Evolutionary conservation across 2,113 vertebrate genomes (phyloP), one percentile per base, ranked within the genome.

Genomic region (Silurus meridionalis): DNA sequence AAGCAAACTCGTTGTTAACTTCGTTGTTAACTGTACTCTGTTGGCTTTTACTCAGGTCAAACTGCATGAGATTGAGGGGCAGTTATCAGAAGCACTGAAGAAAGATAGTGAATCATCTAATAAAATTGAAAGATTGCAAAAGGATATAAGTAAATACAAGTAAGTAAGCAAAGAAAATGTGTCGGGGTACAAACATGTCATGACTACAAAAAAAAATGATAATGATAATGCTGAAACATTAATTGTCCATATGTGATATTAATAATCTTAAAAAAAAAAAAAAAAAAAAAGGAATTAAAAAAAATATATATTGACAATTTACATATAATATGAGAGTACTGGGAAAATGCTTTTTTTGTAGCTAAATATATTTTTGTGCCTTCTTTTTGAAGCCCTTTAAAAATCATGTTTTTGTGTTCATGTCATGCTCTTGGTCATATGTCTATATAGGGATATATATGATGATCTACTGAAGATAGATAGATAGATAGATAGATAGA

Each of bases 91-190:
- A 85, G 91, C 94, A 93, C 85, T 72, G 53, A 92, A 93, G 91
- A 96, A 96, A 91, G 94, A 96, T 83, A 86, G 93, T 67, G 91
- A 94, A 86, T 92, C 87, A 84, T 92, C 90, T 55, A 85, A 92
- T 71, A 91, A 96, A 83, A 91, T 95, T 89, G 80, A 93, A 84
- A 93, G 88, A 82, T 95, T 95, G 93, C 95, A 89, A 88, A 91
- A 89, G 89, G 95, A 88, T 89, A 93, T 93, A 85, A 53, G 93
- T 86, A 92, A 90, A 85, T 92, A 96, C 80, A 87, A 91, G 97
- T 98, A 87, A 91, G 97, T 97, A 93, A 91, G 95, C 5, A 1
- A 52, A 50, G 75, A 48, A 0, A 57, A 57, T 4, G 5, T 46
- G 37, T 37, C 37, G 37, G 37, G 37, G 37, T 37, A 37, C 37